Conservation (phyloP, 2,797 vertebrate species). For the Fundulus diaphanus region DNA sequence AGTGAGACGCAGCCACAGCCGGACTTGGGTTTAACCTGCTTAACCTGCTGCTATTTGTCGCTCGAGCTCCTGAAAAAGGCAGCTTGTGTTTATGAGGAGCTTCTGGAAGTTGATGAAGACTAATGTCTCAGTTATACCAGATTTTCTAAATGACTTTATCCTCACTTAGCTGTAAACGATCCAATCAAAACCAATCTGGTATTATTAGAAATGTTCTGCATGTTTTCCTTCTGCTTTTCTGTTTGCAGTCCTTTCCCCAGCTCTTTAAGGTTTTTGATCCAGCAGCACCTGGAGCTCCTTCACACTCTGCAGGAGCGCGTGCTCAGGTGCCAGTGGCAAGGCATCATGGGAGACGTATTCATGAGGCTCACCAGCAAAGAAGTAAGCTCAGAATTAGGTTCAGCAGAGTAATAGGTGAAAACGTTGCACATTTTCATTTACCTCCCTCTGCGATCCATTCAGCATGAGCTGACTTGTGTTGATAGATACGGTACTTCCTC, state of each 20-base stretch:
- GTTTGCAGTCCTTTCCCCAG: conserved; percentile 89
- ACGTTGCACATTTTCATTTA: background rate
- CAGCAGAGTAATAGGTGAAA: background rate
- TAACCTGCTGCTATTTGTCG: conserved; percentile 11
- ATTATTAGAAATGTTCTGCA: background rate
- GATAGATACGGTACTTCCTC: background rate
- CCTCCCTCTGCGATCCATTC: too few species aligned
- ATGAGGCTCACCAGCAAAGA: conserved; percentile 95
- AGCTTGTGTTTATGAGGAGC: background rate
- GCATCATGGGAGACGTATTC: conserved; percentile 97
- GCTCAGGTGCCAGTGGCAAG: conserved; percentile 92
- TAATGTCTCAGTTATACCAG: background rate
- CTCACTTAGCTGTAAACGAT: background rate
- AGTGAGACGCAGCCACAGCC: background rate
- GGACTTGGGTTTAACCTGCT: conserved; percentile 33
- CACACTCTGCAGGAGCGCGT: conserved; percentile 94
- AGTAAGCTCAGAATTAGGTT: conserved; percentile 67
- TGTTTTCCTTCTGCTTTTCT: background rate
- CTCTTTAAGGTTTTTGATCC: conserved; percentile 93
- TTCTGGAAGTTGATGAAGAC: background rate
- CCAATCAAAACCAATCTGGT: background rate
- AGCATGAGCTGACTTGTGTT: conserved; percentile 10
- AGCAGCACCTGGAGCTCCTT: conserved; percentile 95
- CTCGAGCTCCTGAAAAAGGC: background rate
- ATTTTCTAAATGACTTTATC: background rate